Percentiles rank a stretch among this genome's conserved stretches.
These are phyloP conservation scores for Onychomys arenicola DNA, from an alignment of 2,797 vertebrate species.

Conservation along the genomic window DNA sequence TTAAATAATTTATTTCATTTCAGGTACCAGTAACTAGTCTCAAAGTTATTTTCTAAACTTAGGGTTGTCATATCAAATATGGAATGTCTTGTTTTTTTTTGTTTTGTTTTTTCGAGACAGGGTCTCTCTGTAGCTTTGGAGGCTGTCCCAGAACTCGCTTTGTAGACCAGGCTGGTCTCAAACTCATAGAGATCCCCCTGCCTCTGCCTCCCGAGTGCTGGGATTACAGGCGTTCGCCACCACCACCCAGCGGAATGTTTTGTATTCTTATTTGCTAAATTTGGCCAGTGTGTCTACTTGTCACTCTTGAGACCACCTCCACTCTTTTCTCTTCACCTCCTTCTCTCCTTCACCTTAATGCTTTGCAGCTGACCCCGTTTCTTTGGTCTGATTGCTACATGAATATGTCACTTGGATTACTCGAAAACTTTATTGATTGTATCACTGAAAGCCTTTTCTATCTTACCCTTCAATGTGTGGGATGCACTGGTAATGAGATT, in stretches of 20 bases:
- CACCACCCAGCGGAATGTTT: no score
- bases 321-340: not conserved
- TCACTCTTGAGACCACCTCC: not conserved
- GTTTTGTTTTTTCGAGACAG: no score
- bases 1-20: slow-evolving; percentile 22
- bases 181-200: no score
- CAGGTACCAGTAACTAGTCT: not conserved
- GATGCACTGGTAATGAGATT: not conserved
- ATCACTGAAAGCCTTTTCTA: not conserved
- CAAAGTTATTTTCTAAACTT: not conserved
- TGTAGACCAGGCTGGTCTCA: no score
- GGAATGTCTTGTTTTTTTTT: not conserved
- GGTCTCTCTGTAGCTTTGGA: no score
- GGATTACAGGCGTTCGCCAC: no score
- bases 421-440: slow-evolving; percentile 1
- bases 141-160: no score
- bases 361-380: not conserved
- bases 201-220: no score
- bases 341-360: not conserved
- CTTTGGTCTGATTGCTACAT: slow-evolving; percentile 24
- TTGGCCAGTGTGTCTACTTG: not conserved
- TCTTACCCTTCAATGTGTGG: not conserved
- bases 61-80: not conserved
- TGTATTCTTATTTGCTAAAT: not conserved
- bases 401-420: not conserved